Evolutionary conservation across 2,113 vertebrate species (phyloP), one percentile per base, ranked within the genome.

Genomic region (Verasper variegatus): DNA sequence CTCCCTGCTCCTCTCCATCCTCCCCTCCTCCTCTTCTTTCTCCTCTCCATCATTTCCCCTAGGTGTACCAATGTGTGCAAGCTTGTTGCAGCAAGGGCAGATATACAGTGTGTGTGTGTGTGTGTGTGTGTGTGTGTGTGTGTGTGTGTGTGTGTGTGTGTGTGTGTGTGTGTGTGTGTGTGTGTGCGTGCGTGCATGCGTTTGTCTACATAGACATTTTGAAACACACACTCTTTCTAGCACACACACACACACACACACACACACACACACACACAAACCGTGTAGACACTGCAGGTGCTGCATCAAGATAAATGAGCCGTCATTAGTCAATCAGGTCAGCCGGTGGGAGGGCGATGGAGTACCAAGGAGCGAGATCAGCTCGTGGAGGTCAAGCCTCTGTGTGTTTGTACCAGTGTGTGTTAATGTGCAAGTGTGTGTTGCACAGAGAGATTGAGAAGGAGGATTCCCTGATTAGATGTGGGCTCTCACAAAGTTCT

Each of bases 281-380:
- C 62, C 74, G 62, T 77, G 67, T 85, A 74, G 70, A 84, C 86
- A 68, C 86, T 84, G 88, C 91, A 93, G 90, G 90, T 93, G 90
- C 81, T 83, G 89, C 88, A 85, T 92, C 85, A 92, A 88, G 91
- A 94, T 93, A 92, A 94, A 94, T 93, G 91, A 94, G 89, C 86
- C 58, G 81, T 92, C 88, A 89, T 89, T 91, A 91, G 93, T 90
- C 85, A 92, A 92, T 92, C 90, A 89, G 85, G 89, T 89, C 88
- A 91, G 83, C 78, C 55, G 12, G 74, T 89, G 87, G 84, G 86
- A 90, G 89, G 88, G 83, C 86, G 60, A 74, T 68, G 84, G 82
- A 77, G 90, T 75, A 84, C 70, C 21, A 64, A 78, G 78, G 80
- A 90, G 84, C 17, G 70, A 80, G 70, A 85, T 69, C 66, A 74